Evolutionary conservation across 2,797 vertebrate species (phyloP).

Genomic region (Manis javanica): DNA sequence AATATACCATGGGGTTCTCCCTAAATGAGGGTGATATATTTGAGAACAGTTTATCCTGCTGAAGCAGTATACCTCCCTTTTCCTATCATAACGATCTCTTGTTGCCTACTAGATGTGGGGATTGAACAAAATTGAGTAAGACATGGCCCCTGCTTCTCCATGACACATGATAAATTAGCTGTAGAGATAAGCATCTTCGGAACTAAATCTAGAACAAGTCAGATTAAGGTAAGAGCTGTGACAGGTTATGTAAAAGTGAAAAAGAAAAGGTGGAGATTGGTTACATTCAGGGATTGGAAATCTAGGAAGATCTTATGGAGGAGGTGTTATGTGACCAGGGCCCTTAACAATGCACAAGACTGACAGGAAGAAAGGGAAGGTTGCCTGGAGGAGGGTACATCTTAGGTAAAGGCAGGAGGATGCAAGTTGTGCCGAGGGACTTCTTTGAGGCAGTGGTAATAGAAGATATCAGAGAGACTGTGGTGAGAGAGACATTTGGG

Average conservation of each 20-base stretch:
- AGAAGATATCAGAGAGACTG: not conserved
- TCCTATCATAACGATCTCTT: not conserved
- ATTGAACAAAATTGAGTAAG: not conserved
- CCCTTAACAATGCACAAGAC: not conserved
- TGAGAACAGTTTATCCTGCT: not conserved
- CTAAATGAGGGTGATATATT: not conserved
- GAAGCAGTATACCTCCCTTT: not conserved
- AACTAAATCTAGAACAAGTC: not conserved
- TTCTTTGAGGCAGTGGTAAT: not conserved
- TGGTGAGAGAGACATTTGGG: not conserved
- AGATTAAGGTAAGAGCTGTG: not conserved
- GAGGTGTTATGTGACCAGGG: not conserved
- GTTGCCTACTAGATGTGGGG: not conserved
- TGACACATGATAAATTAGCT: not conserved
- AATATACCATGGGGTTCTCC: not conserved
- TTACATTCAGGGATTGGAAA: not conserved
- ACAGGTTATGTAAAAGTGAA: not conserved
- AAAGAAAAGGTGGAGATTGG: not conserved
- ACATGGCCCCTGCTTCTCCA: not conserved
- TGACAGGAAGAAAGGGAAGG: not conserved
- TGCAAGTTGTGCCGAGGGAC: not conserved
- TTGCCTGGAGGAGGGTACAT: rapidly evolving
- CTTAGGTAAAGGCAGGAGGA: not conserved
- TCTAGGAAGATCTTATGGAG: not conserved
- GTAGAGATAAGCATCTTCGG: not conserved